Base-by-base conservation (phyloP, 1,140 invertebrate species). In the Trichonephila inaurata region DNA sequence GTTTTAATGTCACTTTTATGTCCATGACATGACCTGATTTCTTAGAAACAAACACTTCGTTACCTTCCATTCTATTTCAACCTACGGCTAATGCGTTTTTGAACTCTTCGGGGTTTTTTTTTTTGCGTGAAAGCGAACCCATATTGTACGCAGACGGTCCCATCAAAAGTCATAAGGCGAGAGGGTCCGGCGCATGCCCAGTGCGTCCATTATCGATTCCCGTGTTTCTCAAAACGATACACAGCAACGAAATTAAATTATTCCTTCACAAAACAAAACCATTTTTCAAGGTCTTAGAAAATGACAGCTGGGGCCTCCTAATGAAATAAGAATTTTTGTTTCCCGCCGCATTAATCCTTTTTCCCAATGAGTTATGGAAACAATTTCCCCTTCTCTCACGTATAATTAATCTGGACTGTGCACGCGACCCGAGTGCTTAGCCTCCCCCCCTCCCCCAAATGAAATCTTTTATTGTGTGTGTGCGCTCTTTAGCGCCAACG, bases 221-320 rank as follows among this genome's bases (percentile, higher is more conserved):
- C 66, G n/a, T 72, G 24, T 64, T 64, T 19, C 33, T 28, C 72
- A 33, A 33, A 77, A 33, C 72, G 72, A 77, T 77, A 40, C 69
- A 72, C n/a, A 77, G 72, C 24, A 28, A 19, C 72, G 28, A 85
- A 85, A 85, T 85, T 85, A 85, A 85, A 85, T 85, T 85, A 85
- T 85, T 60, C 83, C 83, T 61, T 16, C 58, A 58, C 21, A 85
- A 85, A 85, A 85, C 83, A 85, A 85, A 85, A 85, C 83, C 83
- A 85, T 85, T 85, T n/a, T 24, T 61, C 44, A 85, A 51, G 83
- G 51, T 33, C 83, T 60, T 60, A 24, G 33, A 60, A 81, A 85
- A 85, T 61, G 83, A 85, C 83, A 60, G 83, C 24, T 33, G 44
- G 44, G 12, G 83, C 21, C 2, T n/a, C 24, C 28, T 85, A 85